Base-by-base conservation (phyloP, 1,140 invertebrate species). In the Drosophila paulistorum region DNA sequence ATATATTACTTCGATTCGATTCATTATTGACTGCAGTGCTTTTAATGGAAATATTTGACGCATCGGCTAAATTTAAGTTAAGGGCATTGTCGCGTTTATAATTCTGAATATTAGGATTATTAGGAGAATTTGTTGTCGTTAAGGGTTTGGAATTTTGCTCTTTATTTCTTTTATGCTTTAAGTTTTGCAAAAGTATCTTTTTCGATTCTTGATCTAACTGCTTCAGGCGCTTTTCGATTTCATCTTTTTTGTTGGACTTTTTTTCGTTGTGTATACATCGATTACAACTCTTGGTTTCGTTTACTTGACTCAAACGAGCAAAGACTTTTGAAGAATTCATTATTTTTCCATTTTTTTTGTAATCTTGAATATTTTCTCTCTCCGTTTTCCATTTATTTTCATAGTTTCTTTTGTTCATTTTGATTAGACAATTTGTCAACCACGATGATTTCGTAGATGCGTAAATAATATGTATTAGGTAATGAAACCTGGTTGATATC, bases 391-490 rank as follows among this genome's bases (percentile, higher is more conserved):
- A 51, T 51, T 51, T 23, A 20, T 51, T 51, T 51, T 51, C 17
- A 51, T 13, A 51, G 45, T 51, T 51, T 51, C 45, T 51, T 51
- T 51, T 51, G 17, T 51, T 3, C 17, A 51, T 51, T 51, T 23
- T 51, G 45, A 23, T 48, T 17, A 0, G 17, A 51, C 45, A 51
- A 23, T 51, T 51, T 23, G 17, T 51, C 45, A 51, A 51, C 17
- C 45, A 51, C 17, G 45, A 51, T 51, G 45, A 51, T 10, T 51
- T 51, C 45, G 20, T 7, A 23, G 7, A 23, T 11, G 17, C 45
- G 45, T 20, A 23, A 51, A 51, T 23, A 51, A 51, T 51, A 51
- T 51, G 45, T 51, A 51, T 51, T 51, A 23, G 45, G 45, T 51
- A 51, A 51, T 51, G 20, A 48, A 51, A 51, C 17, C 45, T 17